phyloP scores from a whole-genome alignment of 2,888 invertebrate species.

The Anticlea derivata region DNA sequence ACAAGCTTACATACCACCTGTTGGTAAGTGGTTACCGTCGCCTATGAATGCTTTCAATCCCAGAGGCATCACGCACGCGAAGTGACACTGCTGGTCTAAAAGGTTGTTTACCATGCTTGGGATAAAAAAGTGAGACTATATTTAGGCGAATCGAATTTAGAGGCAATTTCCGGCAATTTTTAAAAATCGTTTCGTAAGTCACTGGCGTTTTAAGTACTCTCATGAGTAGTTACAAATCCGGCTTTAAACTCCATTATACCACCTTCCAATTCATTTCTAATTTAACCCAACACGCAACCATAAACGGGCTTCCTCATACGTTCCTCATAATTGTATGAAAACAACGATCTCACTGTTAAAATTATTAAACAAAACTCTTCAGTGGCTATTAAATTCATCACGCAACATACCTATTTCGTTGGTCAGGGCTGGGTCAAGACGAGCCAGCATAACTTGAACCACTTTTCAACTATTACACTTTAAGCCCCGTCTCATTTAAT shows the following conservation, averaged over 20 bases:
- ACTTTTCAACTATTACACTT: not conserved
- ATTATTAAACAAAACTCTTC: slow-evolving; percentile 32
- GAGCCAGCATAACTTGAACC: slow-evolving; percentile 41
- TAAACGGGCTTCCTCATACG: slow-evolving; percentile 39
- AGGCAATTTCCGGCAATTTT: not conserved
- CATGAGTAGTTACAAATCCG: slow-evolving; percentile 2
- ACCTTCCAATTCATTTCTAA: slow-evolving; percentile 35
- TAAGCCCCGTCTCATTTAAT: slow-evolving; percentile 36
- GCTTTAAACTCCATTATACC: slow-evolving; percentile 26
- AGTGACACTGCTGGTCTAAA: too few relatives aligned
- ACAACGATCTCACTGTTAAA: slow-evolving; percentile 44
- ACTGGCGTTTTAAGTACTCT: not conserved
- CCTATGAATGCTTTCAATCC: too few relatives aligned
- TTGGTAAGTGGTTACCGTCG: too few relatives aligned
- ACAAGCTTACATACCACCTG: too few relatives aligned
- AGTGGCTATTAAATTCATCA: slow-evolving; percentile 54
- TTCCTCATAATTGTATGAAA: slow-evolving; percentile 45
- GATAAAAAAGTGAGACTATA: too few relatives aligned
- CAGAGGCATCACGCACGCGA: too few relatives aligned
- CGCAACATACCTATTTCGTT: slow-evolving; percentile 68
- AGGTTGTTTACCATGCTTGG: too few relatives aligned
- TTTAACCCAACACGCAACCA: slow-evolving; percentile 31
- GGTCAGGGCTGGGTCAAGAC: slow-evolving; percentile 63
- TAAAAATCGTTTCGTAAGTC: too few relatives aligned
- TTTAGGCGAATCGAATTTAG: not conserved